Conservation (phyloP, 2,797 vertebrate species). For the Chelidonichthys spinosus region DNA sequence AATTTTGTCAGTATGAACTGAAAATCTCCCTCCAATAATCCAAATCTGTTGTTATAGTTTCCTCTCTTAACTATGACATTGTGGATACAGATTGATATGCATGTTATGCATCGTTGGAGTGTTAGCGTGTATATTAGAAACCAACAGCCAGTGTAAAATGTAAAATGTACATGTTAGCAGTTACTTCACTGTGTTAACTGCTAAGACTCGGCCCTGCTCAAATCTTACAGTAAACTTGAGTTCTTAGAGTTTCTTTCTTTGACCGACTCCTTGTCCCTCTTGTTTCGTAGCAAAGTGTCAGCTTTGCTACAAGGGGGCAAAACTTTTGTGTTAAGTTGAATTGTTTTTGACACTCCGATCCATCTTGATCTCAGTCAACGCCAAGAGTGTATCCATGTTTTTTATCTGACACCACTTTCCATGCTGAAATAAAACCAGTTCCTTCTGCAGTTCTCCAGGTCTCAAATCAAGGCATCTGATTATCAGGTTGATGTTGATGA, state of each 20-base stretch:
- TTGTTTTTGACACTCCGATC: background rate
- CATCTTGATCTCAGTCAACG: background rate
- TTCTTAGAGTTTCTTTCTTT: background rate
- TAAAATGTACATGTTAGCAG: background rate
- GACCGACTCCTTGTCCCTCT: background rate
- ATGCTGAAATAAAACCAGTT: background rate
- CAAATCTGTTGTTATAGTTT: too few species aligned
- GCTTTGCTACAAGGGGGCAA: background rate
- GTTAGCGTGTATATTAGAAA: background rate
- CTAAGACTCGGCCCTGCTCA: background rate
- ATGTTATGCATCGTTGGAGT: background rate
- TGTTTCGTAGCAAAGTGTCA: background rate
- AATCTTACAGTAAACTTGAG: background rate
- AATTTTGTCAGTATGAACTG: too few species aligned
- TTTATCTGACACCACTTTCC: background rate
- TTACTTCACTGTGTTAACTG: background rate
- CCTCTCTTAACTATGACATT: background rate
- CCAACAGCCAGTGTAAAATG: background rate
- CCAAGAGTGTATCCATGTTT: background rate
- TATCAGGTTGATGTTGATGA: background rate
- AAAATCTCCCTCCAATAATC: background rate
- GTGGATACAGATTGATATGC: background rate
- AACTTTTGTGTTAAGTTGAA: background rate
- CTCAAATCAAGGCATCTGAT: background rate
- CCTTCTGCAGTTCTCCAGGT: background rate